Evolutionary conservation across 1,140 invertebrate species (phyloP), one percentile per base, ranked within the genome.

Genomic region (Chelonus insularis): DNA sequence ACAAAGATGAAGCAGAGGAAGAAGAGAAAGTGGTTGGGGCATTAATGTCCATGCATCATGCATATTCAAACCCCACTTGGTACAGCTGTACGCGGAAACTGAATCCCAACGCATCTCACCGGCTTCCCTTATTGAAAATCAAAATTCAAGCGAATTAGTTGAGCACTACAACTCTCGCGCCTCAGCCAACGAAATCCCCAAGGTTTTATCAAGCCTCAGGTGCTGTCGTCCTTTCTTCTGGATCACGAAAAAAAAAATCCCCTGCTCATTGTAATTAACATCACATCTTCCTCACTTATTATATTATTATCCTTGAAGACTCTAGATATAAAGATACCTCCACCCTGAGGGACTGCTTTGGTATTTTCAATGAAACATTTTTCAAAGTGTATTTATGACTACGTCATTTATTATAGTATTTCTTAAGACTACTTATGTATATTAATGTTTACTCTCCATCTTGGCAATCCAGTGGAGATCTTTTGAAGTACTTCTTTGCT

Each of bases 31-130:
- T 18, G 65, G 57, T 63, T 59, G 51, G 63, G 66, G 69, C 76
- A 79, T 79, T 80, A 80, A 79, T 80, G 77, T 75, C 74, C 74
- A 79, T 80, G 78, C 77, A 78, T 80, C 78, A 80, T 80, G 76
- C 77, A 80, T 80, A 80, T 80, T 80, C 78, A 80, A 78, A 77
- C 71, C 72, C 72, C 70, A 62, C 71, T 63, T 66, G 74, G 72
- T 79, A 77, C 77, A 75, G 72, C 76, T 78, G 74, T 78, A 77
- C 75, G 70, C 68, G 73, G 70, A 79, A 78, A 75, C 76, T 75
- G 75, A 80, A 79, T 79, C 77, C 77, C 75, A 77, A 72, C 71
- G 73, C 73, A 67, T 72, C 71, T 58, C 60, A 14, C 61, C 67
- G 63, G 43, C 47, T 63, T n/a, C 69, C 65, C 71, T 75, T 74